A percentile compares a stretch with the other conserved stretches of the same genome.
phyloP scores from a whole-genome alignment of 2,888 invertebrate genomes.

The Mythimna ferrago region DNA sequence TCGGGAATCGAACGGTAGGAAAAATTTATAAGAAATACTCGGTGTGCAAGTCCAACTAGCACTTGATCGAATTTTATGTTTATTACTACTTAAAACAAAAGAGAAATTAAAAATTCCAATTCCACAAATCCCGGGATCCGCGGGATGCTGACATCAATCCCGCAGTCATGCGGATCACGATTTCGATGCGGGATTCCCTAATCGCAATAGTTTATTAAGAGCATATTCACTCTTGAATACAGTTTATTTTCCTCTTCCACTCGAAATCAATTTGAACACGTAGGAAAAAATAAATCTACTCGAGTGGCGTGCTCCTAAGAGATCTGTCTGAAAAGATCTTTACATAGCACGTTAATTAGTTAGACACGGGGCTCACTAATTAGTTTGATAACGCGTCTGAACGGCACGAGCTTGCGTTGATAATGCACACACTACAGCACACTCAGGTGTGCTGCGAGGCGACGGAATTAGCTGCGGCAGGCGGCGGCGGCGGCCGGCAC shows the following conservation, averaged over 20 bases:
- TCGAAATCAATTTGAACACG: not conserved
- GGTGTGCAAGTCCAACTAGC: no score
- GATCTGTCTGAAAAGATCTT: constrained; percentile 10
- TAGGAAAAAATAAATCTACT: not conserved
- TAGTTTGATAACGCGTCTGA: constrained; percentile 19
- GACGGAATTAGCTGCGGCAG: constrained; percentile 27
- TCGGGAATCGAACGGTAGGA: no score
- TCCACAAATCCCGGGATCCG: no score
- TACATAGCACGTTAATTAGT: constrained; percentile 6
- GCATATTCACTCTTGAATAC: no score
- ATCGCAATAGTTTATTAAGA: no score
- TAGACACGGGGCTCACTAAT: constrained; percentile 17
- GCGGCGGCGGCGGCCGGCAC: constrained; percentile 13
- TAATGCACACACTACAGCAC: constrained; percentile 16
- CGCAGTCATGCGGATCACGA: no score
- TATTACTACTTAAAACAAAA: no score
- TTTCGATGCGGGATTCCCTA: no score
- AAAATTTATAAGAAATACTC: no score
- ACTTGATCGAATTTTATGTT: no score
- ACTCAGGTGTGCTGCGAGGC: not conserved
- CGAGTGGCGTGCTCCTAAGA: not conserved
- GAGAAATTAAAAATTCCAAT: no score
- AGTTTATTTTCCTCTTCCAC: not conserved
- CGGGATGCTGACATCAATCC: no score
- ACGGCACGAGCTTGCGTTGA: not conserved